Base-by-base conservation (phyloP, 2,113 vertebrate genomes). In the Poecile atricapillus region DNA sequence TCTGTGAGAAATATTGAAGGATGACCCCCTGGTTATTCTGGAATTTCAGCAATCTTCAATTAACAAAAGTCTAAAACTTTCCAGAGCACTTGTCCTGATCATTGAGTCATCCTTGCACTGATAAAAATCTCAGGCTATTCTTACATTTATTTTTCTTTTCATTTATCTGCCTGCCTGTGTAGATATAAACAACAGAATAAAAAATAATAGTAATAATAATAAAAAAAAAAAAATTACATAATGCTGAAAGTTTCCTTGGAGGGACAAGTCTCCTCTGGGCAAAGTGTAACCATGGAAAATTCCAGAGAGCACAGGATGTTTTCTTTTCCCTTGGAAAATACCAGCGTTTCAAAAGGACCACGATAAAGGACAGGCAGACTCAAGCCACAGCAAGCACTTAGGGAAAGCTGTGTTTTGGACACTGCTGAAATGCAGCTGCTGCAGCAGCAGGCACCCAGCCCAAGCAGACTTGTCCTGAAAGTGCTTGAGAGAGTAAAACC, bases 101-200 rank as follows among this genome's bases (percentile, higher is more conserved):
- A 46, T 64, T 94, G 85, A 93, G 55, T 92, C 84, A 95, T 78
- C 6, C 43, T 69, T 73, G 43, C 14, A 12, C 78, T 56, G 90
- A 96, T 92, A 92, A 90, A 88, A 93, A 90, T 93, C 94, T 97
- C 64, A 81, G 47, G 22, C 24, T 95, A 20, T 73, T 93, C 23
- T 90, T 90, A 84, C 41, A n/a, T 87, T 87, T 94, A 60, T 91
- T 90, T 92, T 49, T 55, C 31, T 77, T 59, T 82, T 49, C 20
- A 11, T 91, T 84, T 65, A 65, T 65, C 63, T 87, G 39, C 71
- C 75, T 85, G 19, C 21, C 46, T 80, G 55, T 56, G 63, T 43
- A 77, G 74, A 55, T 67, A 74, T 13, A 94, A 94, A 91, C 68
- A 94, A 58, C 16, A 73, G 62, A 71, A 91, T 63, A 20, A 73